A percentile compares a stretch with the other conserved stretches of the same genome.
phyloP scores from a whole-genome alignment of 2,797 vertebrate genomes.

The Amphiprion clarkii region DNA sequence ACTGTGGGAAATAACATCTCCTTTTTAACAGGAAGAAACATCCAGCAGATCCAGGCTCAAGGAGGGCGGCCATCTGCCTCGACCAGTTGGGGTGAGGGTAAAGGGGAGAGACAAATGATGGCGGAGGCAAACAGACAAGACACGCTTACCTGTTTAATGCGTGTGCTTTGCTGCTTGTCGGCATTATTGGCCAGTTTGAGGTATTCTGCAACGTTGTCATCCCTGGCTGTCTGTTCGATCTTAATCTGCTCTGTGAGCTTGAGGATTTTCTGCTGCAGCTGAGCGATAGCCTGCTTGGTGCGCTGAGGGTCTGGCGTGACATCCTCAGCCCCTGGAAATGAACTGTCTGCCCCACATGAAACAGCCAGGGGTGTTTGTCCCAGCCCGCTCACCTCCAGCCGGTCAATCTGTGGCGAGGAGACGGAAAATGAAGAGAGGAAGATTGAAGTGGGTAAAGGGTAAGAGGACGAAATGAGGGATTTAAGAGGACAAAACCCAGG shows the following conservation, averaged over 20 bases:
- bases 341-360: conserved; percentile 89
- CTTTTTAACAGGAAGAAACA: too few relatives aligned
- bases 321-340: conserved; percentile 89
- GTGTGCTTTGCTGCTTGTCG: conserved; percentile 95
- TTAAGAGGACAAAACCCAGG: background rate
- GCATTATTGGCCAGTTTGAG: conserved; percentile 97
- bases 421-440: background rate
- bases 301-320: conserved; percentile 92
- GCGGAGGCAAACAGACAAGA: too few relatives aligned
- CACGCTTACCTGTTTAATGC: conserved; percentile 91
- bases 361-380: conserved; percentile 81
- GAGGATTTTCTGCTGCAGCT: conserved; percentile 98
- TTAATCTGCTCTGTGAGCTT: conserved; percentile 98
- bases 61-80: too few relatives aligned
- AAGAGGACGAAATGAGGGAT: conserved; percentile 11
- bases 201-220: conserved; percentile 97
- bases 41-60: too few relatives aligned
- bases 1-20: too few relatives aligned
- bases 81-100: too few relatives aligned
- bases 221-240: conserved; percentile 95
- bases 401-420: conserved; percentile 89
- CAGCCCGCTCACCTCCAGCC: conserved; percentile 92
- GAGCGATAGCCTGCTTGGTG: conserved; percentile 95
- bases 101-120: too few relatives aligned
- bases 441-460: background rate